Evolutionary conservation across 2,113 vertebrate genomes (phyloP).

Genomic region (Orientallactaga bullata): DNA sequence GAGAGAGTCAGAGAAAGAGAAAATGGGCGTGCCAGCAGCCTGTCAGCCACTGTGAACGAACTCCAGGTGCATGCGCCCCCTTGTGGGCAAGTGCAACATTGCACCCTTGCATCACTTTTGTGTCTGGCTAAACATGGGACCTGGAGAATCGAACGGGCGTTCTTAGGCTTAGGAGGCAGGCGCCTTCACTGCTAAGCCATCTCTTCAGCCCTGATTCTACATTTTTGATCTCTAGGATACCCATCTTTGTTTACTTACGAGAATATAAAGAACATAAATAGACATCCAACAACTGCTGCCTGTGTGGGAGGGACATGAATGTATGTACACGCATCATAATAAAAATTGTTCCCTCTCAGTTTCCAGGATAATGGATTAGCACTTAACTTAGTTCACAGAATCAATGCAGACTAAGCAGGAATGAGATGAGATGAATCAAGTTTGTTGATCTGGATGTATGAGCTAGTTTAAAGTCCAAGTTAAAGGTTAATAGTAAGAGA

Average conservation of each 20-base stretch:
- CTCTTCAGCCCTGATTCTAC: too few relatives aligned
- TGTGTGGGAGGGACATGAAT: background rate
- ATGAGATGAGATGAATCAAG: background rate
- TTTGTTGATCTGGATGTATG: too few relatives aligned
- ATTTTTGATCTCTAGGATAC: background rate
- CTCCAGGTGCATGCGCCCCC: too few relatives aligned
- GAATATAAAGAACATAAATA: background rate
- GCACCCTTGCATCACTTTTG: too few relatives aligned
- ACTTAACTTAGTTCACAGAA: background rate
- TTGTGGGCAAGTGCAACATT: too few relatives aligned
- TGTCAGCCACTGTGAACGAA: too few relatives aligned
- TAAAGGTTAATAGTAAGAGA: background rate
- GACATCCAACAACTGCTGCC: fast-evolving
- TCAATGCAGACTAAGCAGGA: background rate
- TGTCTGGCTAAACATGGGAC: too few relatives aligned
- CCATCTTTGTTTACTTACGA: background rate
- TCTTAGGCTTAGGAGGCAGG: too few relatives aligned
- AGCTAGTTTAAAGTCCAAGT: background rate
- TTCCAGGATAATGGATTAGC: background rate
- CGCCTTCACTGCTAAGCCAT: too few relatives aligned
- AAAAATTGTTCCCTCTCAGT: background rate
- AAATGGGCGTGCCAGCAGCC: too few relatives aligned
- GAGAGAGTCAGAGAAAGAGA: too few relatives aligned
- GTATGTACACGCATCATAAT: fast-evolving
- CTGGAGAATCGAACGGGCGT: too few relatives aligned